phyloP scores from a whole-genome alignment of 2,888 invertebrate species.

The Ormyrus nitidulus region DNA sequence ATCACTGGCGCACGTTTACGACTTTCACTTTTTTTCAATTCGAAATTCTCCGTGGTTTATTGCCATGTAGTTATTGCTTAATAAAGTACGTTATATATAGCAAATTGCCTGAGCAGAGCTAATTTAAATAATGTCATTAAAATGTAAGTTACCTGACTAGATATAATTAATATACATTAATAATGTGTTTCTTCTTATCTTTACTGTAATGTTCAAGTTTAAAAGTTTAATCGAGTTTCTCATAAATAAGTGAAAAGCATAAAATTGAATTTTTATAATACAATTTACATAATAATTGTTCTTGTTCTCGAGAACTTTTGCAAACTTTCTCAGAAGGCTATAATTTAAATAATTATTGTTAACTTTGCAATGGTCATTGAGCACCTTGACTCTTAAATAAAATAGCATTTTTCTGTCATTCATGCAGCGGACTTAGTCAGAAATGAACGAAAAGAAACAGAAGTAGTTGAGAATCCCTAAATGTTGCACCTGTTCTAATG shows the following conservation, averaged over 20 bases:
- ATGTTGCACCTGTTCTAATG: neutral
- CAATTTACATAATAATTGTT: slow-evolving; percentile 11
- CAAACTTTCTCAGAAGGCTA: slow-evolving; percentile 18
- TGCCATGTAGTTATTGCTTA: slow-evolving; percentile 10
- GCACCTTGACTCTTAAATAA: slow-evolving; percentile 15
- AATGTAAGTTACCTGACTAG: neutral
- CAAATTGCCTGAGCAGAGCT: neutral
- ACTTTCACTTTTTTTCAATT: slow-evolving; percentile 50
- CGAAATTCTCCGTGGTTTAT: slow-evolving; percentile 33
- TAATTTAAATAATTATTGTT: slow-evolving; percentile 14
- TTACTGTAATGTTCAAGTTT: neutral
- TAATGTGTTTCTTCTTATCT: neutral
- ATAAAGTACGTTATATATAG: slow-evolving; percentile 7
- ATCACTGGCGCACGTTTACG: slow-evolving; percentile 41
- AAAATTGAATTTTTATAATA: neutral
- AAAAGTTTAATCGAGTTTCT: neutral
- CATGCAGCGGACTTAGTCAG: no score
- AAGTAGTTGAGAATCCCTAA: no score
- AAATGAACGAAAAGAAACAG: no score
- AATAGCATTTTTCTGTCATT: slow-evolving; percentile 6
- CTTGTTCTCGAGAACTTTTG: slow-evolving; percentile 5
- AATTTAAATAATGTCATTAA: slow-evolving; percentile 22
- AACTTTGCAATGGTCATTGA: slow-evolving; percentile 14
- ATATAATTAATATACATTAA: neutral
- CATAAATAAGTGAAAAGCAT: neutral